Evolutionary conservation across 2,797 vertebrate genomes (phyloP).

Genomic region (Petrocephalus sullivani): DNA sequence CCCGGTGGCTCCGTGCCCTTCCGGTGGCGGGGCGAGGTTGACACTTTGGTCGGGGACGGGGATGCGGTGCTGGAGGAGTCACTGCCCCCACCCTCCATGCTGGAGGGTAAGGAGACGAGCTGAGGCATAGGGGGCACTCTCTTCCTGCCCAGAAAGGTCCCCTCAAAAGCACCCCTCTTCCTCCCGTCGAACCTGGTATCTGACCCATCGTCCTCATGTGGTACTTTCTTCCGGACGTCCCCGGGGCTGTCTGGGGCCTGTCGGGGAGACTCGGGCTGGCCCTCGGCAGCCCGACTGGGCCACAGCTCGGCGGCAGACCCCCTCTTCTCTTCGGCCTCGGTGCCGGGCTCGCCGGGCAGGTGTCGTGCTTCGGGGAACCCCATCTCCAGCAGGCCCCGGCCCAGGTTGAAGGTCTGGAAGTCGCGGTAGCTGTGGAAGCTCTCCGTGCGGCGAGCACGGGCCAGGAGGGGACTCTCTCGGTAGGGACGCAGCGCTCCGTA

Average conservation of each 20-base stretch:
- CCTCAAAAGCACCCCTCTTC: conserved; percentile 81
- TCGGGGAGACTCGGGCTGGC: conserved; percentile 53
- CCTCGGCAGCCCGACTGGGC: conserved; percentile 47
- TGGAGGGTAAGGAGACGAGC: conserved; percentile 66
- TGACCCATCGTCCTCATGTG: conserved; percentile 69
- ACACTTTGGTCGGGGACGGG: conserved; percentile 83
- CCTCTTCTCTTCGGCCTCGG: conserved; percentile 59
- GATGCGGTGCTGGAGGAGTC: conserved; percentile 80
- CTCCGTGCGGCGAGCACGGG: conserved; percentile 85
- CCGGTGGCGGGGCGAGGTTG: conserved; percentile 82
- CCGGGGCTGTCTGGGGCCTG: conserved; percentile 62
- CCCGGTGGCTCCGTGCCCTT: conserved; percentile 69
- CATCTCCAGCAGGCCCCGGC: conserved; percentile 65
- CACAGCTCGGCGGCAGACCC: conserved; percentile 59
- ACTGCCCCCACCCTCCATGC: conserved; percentile 66
- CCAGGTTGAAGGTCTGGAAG: conserved; percentile 81
- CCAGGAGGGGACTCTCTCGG: conserved; percentile 91
- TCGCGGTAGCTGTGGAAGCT: conserved; percentile 91
- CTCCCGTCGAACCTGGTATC: conserved; percentile 70
- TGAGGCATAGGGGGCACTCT: conserved; percentile 71
- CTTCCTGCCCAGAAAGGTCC: conserved; percentile 79
- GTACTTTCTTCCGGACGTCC: conserved; percentile 67
- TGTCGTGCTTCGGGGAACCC: conserved; percentile 44
- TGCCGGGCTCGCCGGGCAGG: conserved; percentile 57
- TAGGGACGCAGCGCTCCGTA: conserved; percentile 87